These are phyloP conservation scores for Malurus cyaneus DNA, from an alignment of 2,113 vertebrate genomes.

Conservation along the genomic window DNA sequence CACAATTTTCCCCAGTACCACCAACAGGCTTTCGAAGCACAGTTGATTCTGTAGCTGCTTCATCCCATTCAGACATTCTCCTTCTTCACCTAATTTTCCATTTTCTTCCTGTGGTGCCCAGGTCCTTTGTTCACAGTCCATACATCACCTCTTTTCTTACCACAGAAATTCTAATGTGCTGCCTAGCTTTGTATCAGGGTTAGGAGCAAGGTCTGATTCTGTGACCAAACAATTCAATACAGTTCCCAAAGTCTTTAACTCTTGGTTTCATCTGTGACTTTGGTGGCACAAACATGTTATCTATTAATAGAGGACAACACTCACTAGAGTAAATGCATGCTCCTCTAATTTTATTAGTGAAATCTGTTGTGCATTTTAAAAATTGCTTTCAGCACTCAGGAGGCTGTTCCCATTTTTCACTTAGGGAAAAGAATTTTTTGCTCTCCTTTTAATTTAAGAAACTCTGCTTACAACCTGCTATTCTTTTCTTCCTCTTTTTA, in stretches of 20 bases:
- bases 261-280: neutral
- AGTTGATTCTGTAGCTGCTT: neutral
- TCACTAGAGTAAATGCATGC: neutral
- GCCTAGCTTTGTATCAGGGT: neutral
- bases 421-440: neutral
- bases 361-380: neutral
- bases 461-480: neutral
- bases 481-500: neutral
- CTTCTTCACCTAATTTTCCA: neutral
- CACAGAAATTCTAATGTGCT: neutral
- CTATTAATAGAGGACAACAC: neutral
- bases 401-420: neutral
- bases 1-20: neutral
- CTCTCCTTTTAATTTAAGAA: neutral
- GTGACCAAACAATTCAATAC: neutral
- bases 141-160: neutral
- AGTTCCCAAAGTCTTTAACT: neutral
- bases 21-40: fast-evolving
- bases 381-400: neutral
- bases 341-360: neutral
- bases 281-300: neutral
- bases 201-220: neutral
- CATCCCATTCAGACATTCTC: neutral
- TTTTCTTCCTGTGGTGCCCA: neutral
- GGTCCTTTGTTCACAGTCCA: neutral